Conservation (phyloP, 2,113 vertebrate species). For the Empidonax alnorum region DNA sequence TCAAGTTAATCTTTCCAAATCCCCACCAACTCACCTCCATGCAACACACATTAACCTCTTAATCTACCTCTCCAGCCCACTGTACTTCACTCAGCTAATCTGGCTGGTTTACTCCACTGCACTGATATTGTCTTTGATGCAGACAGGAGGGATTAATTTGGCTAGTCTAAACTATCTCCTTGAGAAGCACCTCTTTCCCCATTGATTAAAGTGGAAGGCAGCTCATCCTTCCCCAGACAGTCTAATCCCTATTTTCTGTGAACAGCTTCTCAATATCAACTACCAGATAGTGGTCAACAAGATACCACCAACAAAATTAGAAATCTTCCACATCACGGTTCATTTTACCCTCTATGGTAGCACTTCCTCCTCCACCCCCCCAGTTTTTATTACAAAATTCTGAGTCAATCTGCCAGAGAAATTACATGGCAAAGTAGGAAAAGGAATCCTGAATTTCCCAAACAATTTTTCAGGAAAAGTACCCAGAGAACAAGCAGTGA, state of each 20-base stretch:
- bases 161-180: neutral
- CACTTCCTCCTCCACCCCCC: neutral
- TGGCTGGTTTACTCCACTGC: neutral
- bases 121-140: neutral
- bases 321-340: neutral
- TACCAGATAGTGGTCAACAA: neutral
- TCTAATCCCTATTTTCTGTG: neutral
- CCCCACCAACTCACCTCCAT: neutral
- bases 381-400: neutral
- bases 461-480: neutral
- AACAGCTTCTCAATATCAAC: neutral
- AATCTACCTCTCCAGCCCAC: neutral
- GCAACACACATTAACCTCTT: neutral
- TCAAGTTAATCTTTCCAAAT: neutral
- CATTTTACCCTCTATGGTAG: neutral
- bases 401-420: neutral
- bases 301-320: neutral
- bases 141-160: neutral
- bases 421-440: neutral
- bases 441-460: neutral
- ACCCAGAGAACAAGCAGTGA: neutral
- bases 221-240: neutral
- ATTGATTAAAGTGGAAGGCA: neutral
- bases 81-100: neutral
- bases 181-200: neutral